phyloP scores from a whole-genome alignment of 2,797 vertebrate species.

The Notamacropus eugenii region DNA sequence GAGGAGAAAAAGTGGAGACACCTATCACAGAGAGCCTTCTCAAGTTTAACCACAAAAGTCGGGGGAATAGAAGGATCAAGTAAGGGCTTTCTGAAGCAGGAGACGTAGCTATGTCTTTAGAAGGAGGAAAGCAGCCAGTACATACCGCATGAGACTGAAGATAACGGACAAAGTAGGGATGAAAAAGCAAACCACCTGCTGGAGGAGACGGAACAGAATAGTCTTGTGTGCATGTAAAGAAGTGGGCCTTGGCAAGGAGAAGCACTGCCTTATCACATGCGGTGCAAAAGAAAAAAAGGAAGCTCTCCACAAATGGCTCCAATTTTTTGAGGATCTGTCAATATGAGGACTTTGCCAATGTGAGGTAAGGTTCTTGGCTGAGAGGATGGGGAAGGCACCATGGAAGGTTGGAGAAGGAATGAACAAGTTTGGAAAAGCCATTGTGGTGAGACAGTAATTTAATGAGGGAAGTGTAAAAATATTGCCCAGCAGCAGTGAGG shows the following conservation, averaged over 20 bases:
- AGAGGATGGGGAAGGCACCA: not conserved
- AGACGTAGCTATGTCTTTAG: not conserved
- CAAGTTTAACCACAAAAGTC: not conserved
- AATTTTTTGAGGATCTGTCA: not conserved
- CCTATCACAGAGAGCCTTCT: not conserved
- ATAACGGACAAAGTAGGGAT: not conserved
- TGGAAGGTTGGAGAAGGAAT: not conserved
- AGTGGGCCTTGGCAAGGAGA: not conserved
- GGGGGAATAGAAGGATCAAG: not conserved
- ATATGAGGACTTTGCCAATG: not conserved
- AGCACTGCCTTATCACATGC: not conserved
- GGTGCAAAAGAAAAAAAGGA: not conserved
- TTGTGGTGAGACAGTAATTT: not conserved
- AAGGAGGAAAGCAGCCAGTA: not conserved
- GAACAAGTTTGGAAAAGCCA: not conserved
- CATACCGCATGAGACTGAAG: not conserved
- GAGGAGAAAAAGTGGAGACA: not conserved
- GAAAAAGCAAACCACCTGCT: not conserved
- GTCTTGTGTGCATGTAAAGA: not conserved
- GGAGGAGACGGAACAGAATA: not conserved
- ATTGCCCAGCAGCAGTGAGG: not conserved
- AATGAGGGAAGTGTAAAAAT: not conserved
- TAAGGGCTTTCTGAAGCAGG: not conserved
- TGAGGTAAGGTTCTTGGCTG: not conserved
- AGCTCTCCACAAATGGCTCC: not conserved